Conservation (phyloP, 2,888 invertebrate genomes). For the Meiosimyza decipiens region DNA sequence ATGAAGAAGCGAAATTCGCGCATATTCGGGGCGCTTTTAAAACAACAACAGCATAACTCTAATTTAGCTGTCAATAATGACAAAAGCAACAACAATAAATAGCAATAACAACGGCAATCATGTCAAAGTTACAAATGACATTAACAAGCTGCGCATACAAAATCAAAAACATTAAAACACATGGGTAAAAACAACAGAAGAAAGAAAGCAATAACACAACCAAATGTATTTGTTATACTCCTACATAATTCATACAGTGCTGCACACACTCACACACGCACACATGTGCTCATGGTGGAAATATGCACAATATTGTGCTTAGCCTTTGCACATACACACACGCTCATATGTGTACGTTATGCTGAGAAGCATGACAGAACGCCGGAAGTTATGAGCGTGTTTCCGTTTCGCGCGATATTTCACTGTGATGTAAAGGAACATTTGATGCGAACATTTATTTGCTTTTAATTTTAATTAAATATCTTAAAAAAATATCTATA, state of each 20-base stretch:
- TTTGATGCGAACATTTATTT: slow-evolving; percentile 4
- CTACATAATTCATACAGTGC: too few species aligned
- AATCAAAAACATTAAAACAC: background rate
- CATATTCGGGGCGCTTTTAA: too few species aligned
- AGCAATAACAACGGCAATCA: slow-evolving; percentile 2
- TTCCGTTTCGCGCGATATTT: slow-evolving; percentile 12
- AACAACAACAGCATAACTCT: background rate
- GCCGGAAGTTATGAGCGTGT: slow-evolving; percentile 18
- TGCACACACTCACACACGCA: too few species aligned
- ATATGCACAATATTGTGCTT: too few species aligned
- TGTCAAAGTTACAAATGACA: background rate
- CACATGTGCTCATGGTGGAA: too few species aligned
- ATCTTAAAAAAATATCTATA: background rate
- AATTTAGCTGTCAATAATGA: slow-evolving; percentile 1
- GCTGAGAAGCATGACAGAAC: background rate
- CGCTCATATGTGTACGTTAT: too few species aligned
- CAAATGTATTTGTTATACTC: too few species aligned
- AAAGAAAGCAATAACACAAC: too few species aligned
- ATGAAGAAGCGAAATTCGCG: background rate
- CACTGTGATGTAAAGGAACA: too few species aligned
- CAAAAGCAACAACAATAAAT: background rate
- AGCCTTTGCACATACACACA: too few species aligned
- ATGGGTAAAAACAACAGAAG: too few species aligned
- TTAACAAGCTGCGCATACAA: background rate
- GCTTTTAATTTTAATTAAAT: slow-evolving; percentile 11